Conservation (phyloP, 2,888 invertebrate species). For the Drosophila paranaensis region DNA sequence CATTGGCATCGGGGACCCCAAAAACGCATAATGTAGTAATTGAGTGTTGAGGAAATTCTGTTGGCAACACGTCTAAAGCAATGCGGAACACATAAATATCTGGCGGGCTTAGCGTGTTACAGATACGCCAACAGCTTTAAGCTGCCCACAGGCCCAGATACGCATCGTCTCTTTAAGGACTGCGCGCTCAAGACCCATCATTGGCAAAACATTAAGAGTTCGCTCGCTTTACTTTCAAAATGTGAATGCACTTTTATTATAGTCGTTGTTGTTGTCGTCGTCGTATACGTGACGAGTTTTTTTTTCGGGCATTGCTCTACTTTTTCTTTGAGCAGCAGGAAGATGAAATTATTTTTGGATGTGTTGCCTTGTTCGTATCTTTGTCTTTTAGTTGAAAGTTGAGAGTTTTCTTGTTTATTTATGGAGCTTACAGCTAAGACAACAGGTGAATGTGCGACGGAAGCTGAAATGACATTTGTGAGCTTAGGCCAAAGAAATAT, state of each 20-base stretch:
- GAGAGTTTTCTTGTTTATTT: conserved; percentile 34
- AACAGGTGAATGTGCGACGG: conserved; percentile 26
- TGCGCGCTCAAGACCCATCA: conserved; percentile 29
- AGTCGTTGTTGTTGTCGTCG: conserved; percentile 32
- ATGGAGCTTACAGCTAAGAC: conserved; percentile 29
- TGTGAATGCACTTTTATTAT: conserved; percentile 73
- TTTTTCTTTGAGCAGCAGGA: conserved; percentile 53
- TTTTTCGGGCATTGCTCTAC: conserved; percentile 57
- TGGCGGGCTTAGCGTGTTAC: conserved; percentile 32
- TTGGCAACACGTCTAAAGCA: conserved; percentile 21
- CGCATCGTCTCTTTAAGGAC: conserved; percentile 49
- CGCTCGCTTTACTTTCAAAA: conserved; percentile 67
- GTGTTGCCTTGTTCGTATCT: conserved; percentile 51
- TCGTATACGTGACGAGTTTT: conserved; percentile 56
- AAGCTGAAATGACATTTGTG: conserved; percentile 15
- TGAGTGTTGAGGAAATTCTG: conserved; percentile 34
- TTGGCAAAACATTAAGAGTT: conserved; percentile 66
- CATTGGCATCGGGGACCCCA: conserved; percentile 4
- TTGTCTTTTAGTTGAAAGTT: conserved; percentile 31
- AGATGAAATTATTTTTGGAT: conserved; percentile 54
- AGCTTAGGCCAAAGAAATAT: conserved; percentile 2
- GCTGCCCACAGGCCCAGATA: conserved; percentile 42
- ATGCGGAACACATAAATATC: conserved; percentile 43
- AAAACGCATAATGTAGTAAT: conserved; percentile 52
- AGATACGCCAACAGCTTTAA: conserved; percentile 24